Percentiles rank a stretch among this genome's conserved stretches.
Evolutionary conservation across 2,797 vertebrate species (phyloP).

Genomic region (Premnoplex brunnescens): DNA sequence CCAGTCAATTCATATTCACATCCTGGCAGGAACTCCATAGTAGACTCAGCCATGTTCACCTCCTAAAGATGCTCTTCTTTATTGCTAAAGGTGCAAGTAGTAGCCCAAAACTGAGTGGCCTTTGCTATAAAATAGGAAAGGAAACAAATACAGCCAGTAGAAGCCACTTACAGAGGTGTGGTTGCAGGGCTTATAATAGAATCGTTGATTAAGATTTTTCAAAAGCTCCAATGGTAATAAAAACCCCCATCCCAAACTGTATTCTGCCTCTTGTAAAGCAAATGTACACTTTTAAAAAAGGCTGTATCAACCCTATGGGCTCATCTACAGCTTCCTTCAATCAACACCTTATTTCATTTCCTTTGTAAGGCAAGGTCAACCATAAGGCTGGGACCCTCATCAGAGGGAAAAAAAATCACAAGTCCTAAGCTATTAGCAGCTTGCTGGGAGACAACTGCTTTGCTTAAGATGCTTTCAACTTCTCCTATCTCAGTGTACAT

Average conservation of each 20-base stretch:
- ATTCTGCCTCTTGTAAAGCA: background rate
- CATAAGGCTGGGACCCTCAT: background rate
- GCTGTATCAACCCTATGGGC: background rate
- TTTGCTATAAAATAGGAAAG: background rate
- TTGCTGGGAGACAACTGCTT: background rate
- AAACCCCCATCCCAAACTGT: fast-evolving
- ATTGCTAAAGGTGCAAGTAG: background rate
- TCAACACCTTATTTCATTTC: background rate
- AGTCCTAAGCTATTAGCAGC: background rate
- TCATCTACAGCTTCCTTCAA: background rate
- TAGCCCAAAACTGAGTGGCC: background rate
- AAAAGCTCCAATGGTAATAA: background rate
- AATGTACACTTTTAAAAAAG: background rate
- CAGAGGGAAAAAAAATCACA: background rate
- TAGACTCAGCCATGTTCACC: background rate
- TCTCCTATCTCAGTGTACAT: background rate
- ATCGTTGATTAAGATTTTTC: background rate
- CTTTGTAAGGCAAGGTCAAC: background rate
- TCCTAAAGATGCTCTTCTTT: background rate
- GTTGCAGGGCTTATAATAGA: background rate
- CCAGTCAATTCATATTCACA: background rate
- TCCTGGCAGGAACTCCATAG: background rate
- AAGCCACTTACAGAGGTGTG: background rate
- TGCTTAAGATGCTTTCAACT: background rate
- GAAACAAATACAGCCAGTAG: background rate